Conservation (phyloP, 2,888 invertebrate species). For the Orchesellides sinensis region DNA sequence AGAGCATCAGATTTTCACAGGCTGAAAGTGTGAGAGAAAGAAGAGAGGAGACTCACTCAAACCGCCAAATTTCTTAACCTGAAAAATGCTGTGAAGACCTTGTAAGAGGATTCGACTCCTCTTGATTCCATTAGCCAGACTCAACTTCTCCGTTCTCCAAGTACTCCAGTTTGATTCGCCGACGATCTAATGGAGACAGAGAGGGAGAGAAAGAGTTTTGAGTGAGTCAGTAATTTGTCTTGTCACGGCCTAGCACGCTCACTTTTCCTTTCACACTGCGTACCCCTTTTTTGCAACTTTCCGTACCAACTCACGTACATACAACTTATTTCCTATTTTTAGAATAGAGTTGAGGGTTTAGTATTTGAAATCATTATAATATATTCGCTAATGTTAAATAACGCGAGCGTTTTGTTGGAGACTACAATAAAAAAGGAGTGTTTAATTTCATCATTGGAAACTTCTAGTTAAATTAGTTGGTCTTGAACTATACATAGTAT, state of each 20-base stretch:
- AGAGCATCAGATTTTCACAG: too few relatives aligned
- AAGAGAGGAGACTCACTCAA: slow-evolving; percentile 48
- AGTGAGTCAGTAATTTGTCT: slow-evolving; percentile 63
- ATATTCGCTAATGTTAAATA: too few relatives aligned
- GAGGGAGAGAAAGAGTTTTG: slow-evolving; percentile 27
- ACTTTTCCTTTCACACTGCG: slow-evolving; percentile 1
- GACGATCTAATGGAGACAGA: slow-evolving; percentile 46
- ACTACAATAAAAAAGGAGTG: too few relatives aligned
- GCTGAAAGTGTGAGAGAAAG: neutral
- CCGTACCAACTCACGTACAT: neutral
- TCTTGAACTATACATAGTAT: too few relatives aligned
- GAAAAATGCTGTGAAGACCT: slow-evolving; percentile 42
- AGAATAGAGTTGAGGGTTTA: too few relatives aligned
- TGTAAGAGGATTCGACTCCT: slow-evolving; percentile 56
- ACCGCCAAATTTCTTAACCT: slow-evolving; percentile 60
- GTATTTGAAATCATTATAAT: too few relatives aligned
- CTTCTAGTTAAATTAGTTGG: too few relatives aligned
- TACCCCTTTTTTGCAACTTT: neutral
- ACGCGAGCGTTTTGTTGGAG: too few relatives aligned
- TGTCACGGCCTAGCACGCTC: slow-evolving; percentile 58
- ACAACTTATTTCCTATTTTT: too few relatives aligned
- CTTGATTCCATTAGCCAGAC: slow-evolving; percentile 65
- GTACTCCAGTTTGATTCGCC: slow-evolving; percentile 53
- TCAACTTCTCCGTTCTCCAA: slow-evolving; percentile 49
- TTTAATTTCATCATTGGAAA: too few relatives aligned